These are phyloP conservation scores for Peromyscus polionotus DNA, from an alignment of 2,113 vertebrate genomes.

Conservation along the genomic window DNA sequence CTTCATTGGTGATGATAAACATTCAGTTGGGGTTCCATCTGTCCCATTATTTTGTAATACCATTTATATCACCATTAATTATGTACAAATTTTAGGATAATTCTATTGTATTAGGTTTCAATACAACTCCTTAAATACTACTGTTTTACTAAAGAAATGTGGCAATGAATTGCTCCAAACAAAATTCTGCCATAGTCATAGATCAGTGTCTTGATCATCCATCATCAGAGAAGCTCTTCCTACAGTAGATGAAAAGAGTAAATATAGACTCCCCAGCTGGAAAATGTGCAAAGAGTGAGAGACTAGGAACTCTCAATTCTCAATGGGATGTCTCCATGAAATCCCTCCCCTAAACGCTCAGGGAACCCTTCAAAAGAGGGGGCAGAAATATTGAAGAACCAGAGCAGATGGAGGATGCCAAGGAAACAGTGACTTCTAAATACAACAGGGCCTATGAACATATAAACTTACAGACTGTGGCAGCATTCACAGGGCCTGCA, in stretches of 20 bases:
- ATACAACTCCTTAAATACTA: not conserved
- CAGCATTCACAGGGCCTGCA: not conserved
- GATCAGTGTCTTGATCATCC: not conserved
- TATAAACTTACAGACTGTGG: not conserved
- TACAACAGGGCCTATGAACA: not conserved
- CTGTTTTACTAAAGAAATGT: not conserved
- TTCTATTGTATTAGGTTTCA: not conserved
- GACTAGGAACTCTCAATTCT: not conserved
- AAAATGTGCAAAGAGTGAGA: not conserved
- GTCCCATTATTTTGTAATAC: not conserved
- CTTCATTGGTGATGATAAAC: not conserved
- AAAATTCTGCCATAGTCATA: not conserved
- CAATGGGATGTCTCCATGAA: not conserved
- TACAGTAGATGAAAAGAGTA: not conserved
- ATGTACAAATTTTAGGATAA: not conserved
- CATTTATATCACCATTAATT: not conserved
- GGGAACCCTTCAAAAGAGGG: not conserved
- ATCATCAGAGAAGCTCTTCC: not conserved
- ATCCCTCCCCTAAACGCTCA: not conserved
- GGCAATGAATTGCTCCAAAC: not conserved
- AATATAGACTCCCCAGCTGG: not conserved
- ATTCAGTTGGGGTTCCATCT: not conserved
- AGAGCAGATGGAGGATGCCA: not conserved
- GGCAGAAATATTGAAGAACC: not conserved
- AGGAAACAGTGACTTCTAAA: not conserved